These are phyloP conservation scores for Pseudochirops corinnae DNA, from an alignment of 2,797 vertebrate species.

Conservation along the genomic window DNA sequence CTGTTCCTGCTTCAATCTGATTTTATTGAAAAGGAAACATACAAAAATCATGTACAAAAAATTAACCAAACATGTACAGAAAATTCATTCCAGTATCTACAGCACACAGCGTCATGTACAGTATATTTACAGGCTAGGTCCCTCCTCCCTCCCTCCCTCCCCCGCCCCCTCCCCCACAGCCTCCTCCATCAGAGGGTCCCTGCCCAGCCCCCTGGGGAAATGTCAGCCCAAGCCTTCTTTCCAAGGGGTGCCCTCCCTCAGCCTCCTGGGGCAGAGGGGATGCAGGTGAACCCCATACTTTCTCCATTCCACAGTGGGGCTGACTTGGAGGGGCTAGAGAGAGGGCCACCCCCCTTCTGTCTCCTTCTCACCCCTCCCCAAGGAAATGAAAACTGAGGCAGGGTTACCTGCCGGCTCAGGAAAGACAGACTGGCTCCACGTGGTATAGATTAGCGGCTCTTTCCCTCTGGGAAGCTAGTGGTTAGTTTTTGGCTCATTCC, in stretches of 20 bases:
- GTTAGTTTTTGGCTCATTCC: constrained; percentile 81
- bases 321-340: constrained; percentile 59
- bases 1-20: constrained; percentile 77
- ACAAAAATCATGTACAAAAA: constrained; percentile 87
- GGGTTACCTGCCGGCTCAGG: constrained; percentile 69
- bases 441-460: constrained; percentile 59
- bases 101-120: constrained; percentile 80
- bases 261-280: background rate
- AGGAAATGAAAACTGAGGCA: constrained; percentile 71
- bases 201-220: background rate
- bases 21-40: constrained; percentile 88
- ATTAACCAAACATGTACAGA: constrained; percentile 85
- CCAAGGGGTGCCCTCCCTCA: background rate
- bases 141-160: constrained; percentile 74
- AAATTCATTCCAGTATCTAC: constrained; percentile 81
- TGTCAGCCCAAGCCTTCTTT: background rate
- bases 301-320: constrained; percentile 70
- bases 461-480: constrained; percentile 81
- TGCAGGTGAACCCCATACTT: constrained; percentile 65
- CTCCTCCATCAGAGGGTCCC: background rate
- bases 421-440: constrained; percentile 70
- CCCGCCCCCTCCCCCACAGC: constrained; percentile 60
- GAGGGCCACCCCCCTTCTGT: constrained; percentile 76
- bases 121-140: constrained; percentile 81
- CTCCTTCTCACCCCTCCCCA: constrained; percentile 73